phyloP scores from a whole-genome alignment of 1,140 invertebrate species.

The Phenacoccus solenopsis region DNA sequence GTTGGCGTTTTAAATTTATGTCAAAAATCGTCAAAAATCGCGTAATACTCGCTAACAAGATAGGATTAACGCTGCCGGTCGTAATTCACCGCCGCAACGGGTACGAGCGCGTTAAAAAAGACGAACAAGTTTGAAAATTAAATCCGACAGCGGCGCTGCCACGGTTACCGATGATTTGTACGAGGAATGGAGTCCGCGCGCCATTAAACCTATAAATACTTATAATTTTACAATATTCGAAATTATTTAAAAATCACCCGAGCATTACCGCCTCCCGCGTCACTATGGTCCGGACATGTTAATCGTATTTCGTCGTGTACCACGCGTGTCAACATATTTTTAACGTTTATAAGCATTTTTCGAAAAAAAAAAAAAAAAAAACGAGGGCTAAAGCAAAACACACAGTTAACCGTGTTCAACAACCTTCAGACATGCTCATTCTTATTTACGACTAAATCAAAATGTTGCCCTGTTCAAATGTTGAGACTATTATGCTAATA shows the following conservation, averaged over 20 bases:
- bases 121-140: background rate
- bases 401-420: background rate
- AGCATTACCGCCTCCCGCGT: no score
- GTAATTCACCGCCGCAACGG: no score
- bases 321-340: background rate
- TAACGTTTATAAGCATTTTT: background rate
- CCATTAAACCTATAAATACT: background rate
- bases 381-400: background rate
- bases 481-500: background rate
- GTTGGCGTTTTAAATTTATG: background rate
- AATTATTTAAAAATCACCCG: background rate
- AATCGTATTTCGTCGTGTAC: background rate
- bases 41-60: background rate
- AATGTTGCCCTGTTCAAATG: background rate
- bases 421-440: constrained; percentile 1
- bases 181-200: background rate
- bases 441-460: constrained; percentile 3
- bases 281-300: background rate
- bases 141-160: background rate
- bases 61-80: background rate
- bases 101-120: background rate
- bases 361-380: no score
- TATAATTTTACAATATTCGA: background rate
- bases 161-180: background rate
- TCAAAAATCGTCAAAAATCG: background rate